phyloP scores from a whole-genome alignment of 2,888 invertebrate species.

The Amaurobius ferox region DNA sequence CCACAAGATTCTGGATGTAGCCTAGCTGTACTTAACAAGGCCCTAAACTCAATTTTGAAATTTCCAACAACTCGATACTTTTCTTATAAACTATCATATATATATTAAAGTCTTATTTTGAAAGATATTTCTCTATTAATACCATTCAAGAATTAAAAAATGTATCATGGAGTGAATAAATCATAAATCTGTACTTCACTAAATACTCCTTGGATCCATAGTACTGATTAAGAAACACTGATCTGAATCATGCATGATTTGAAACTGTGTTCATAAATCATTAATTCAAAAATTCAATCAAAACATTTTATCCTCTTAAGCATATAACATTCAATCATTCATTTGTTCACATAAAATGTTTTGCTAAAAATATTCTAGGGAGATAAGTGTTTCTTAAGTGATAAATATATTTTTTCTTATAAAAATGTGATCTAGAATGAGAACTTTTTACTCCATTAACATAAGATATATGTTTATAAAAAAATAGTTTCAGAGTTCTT shows the following conservation, averaged over 20 bases:
- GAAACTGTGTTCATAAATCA: not conserved
- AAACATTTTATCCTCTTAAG: not conserved
- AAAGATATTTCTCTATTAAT: too few species aligned
- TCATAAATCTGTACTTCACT: too few species aligned
- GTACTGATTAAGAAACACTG: not conserved
- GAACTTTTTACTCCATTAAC: constrained; percentile 2
- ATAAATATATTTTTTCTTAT: constrained; percentile 16
- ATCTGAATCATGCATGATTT: not conserved
- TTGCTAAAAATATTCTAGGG: not conserved
- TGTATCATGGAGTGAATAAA: too few species aligned
- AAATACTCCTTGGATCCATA: not conserved
- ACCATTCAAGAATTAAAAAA: too few species aligned
- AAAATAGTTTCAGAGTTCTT: too few species aligned
- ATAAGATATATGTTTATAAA: not conserved
- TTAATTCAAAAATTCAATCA: not conserved
- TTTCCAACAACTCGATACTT: too few species aligned
- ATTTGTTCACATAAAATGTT: constrained; percentile 1
- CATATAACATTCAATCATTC: constrained; percentile 6
- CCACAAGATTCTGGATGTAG: too few species aligned
- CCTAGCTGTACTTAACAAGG: too few species aligned
- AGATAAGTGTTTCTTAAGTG: constrained; percentile 9
- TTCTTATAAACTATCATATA: too few species aligned
- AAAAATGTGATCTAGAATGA: constrained; percentile 10
- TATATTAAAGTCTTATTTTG: too few species aligned
- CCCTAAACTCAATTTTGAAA: too few species aligned